Evolutionary conservation across 2,888 invertebrate species (phyloP).

Genomic region (Torymus texanus): DNA sequence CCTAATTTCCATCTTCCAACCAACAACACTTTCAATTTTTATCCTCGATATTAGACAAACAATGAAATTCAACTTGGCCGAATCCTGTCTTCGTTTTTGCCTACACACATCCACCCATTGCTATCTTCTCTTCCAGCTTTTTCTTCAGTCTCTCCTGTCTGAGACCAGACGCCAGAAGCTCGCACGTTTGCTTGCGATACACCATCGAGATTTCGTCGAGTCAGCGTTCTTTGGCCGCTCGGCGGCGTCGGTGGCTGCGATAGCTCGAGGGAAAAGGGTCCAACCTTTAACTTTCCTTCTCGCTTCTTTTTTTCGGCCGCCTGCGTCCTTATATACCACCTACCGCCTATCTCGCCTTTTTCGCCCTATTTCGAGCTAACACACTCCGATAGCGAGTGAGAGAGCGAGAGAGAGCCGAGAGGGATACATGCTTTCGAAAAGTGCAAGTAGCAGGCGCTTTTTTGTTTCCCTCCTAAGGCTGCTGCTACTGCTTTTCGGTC

Average conservation of each 20-base stretch:
- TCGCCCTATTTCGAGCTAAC: neutral
- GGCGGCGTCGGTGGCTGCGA: neutral
- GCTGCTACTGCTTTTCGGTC: no score
- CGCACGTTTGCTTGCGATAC: neutral
- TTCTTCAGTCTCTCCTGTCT: neutral
- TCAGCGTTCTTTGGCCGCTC: slow-evolving; percentile 24
- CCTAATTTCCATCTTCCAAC: no score
- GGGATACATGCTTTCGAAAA: slow-evolving; percentile 8
- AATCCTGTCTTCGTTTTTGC: no score
- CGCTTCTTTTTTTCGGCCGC: neutral
- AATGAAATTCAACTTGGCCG: no score
- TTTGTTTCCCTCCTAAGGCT: neutral
- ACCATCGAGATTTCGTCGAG: slow-evolving; percentile 30
- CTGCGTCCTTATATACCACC: neutral
- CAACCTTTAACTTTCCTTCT: slow-evolving; percentile 27
- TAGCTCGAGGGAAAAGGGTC: slow-evolving; percentile 27
- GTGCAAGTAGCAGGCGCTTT: slow-evolving; percentile 22
- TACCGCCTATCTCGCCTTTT: neutral
- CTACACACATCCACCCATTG: no score
- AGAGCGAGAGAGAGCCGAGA: neutral
- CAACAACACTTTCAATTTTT: no score
- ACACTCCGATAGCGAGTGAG: neutral
- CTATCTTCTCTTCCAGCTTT: neutral
- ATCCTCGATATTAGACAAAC: no score
- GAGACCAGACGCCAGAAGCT: neutral